These are phyloP conservation scores for Setophaga kirtlandii DNA, from an alignment of 2,113 vertebrate species.

Conservation along the genomic window DNA sequence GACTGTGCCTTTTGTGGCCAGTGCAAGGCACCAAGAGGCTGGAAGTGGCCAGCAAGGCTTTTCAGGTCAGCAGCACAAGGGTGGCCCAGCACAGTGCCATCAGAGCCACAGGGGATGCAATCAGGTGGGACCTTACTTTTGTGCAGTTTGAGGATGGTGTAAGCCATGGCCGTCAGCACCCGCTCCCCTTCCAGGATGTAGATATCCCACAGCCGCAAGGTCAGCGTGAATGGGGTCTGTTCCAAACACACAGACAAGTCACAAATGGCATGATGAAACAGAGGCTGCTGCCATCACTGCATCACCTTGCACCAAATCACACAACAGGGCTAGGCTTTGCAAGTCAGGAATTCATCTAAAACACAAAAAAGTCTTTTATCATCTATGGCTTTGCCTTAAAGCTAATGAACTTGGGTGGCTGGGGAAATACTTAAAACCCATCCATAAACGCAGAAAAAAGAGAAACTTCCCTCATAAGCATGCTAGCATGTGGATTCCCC, in stretches of 20 bases:
- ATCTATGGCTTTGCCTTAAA: neutral
- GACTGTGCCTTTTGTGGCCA: neutral
- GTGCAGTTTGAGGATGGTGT: conserved; percentile 85
- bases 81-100: neutral
- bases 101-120: fast-evolving
- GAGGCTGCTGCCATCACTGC: neutral
- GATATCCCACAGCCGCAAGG: conserved; percentile 87
- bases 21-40: neutral
- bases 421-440: neutral
- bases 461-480: neutral
- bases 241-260: neutral
- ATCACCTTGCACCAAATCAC: neutral
- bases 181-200: conserved; percentile 88
- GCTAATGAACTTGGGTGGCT: neutral
- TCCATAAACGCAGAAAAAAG: neutral
- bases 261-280: neutral
- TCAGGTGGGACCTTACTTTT: conserved; percentile 80
- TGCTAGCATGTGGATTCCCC: neutral
- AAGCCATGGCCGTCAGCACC: conserved; percentile 82
- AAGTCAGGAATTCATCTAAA: neutral
- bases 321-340: neutral
- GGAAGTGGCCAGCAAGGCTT: neutral
- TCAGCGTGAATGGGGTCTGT: conserved; percentile 88
- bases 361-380: neutral
- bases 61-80: neutral